These are phyloP conservation scores for Abrostola triplasia DNA, from an alignment of 2,888 invertebrate genomes.

Conservation along the genomic window DNA sequence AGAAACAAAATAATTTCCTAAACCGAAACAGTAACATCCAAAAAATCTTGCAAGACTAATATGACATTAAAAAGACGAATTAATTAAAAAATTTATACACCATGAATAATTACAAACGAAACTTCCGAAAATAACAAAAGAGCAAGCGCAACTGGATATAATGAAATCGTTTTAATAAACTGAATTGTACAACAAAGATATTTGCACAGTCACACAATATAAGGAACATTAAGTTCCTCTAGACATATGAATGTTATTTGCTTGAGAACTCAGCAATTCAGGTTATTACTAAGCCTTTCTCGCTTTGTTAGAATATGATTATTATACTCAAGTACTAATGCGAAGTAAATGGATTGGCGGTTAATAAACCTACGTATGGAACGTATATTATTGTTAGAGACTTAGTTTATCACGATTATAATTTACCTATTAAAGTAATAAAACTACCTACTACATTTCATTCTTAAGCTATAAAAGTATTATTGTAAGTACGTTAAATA, in stretches of 20 bases:
- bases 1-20: constrained; percentile 8
- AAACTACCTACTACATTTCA: too few relatives aligned
- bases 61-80: constrained; percentile 27
- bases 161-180: constrained; percentile 40
- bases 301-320: neutral
- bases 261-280: constrained; percentile 29
- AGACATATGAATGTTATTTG: constrained; percentile 36
- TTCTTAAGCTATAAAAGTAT: too few relatives aligned
- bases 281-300: constrained; percentile 12
- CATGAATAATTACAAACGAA: too few relatives aligned
- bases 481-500: too few relatives aligned
- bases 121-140: constrained; percentile 19
- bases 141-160: constrained; percentile 23
- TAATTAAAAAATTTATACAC: constrained; percentile 25
- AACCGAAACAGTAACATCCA: constrained; percentile 18
- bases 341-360: neutral
- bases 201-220: constrained; percentile 28
- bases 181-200: constrained; percentile 23
- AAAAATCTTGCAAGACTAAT: constrained; percentile 12
- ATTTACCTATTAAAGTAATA: too few relatives aligned
- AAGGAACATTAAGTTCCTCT: constrained; percentile 11
- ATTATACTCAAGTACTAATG: constrained; percentile 4
- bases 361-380: neutral
- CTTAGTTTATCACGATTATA: neutral
- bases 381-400: neutral